Conservation (phyloP, 1,140 invertebrate genomes). For the Brachionus paranguensis region DNA sequence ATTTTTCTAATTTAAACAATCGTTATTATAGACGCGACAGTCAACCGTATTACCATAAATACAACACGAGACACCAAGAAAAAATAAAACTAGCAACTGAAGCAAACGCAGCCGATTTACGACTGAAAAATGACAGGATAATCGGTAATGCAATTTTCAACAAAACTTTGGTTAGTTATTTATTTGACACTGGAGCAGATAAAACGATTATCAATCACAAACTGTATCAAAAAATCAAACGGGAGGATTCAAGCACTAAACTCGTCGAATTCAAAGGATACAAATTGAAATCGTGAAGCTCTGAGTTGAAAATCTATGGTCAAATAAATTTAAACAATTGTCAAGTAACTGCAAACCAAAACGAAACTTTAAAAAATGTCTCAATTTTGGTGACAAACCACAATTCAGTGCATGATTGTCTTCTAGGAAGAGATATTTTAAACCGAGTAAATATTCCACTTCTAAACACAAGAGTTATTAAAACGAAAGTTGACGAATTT, state of each 20-base stretch:
- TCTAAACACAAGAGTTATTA: not conserved
- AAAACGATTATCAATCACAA: constrained; percentile 7
- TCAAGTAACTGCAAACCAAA: not conserved
- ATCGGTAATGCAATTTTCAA: constrained; percentile 5
- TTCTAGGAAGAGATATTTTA: not conserved
- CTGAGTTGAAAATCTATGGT: constrained; percentile 12
- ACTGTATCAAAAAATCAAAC: constrained; percentile 10
- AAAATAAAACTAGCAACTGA: not conserved
- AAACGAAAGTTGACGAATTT: not conserved
- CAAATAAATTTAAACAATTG: constrained; percentile 21
- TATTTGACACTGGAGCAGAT: not conserved
- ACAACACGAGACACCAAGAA: not conserved
- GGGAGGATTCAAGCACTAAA: not conserved
- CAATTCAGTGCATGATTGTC: not conserved
- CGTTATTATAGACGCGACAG: no score
- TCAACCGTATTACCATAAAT: not conserved
- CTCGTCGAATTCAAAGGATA: not conserved
- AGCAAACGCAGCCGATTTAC: not conserved
- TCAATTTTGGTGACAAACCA: not conserved
- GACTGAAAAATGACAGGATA: not conserved
- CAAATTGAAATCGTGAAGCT: constrained; percentile 5
- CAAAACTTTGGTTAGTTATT: not conserved
- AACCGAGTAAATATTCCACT: not conserved
- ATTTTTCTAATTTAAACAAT: no score
- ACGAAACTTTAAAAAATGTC: constrained; percentile 9